A percentile compares a stretch with the other conserved stretches of the same genome.
Conservation (phyloP, 2,797 vertebrate species). For the Alfaro cultratus region DNA sequence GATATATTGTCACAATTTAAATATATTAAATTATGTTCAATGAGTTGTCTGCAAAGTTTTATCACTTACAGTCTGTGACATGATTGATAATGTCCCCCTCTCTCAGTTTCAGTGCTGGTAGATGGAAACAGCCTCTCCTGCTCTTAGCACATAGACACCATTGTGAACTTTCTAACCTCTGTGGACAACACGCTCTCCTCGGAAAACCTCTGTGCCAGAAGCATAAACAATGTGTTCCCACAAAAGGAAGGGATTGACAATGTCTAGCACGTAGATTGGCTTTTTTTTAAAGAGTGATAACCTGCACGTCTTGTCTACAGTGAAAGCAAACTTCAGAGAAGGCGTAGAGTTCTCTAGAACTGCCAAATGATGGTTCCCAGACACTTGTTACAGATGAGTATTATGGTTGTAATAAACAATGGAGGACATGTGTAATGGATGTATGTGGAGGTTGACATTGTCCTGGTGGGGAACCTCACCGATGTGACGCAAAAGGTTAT, state of each 20-base stretch:
- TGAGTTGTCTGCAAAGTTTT: not conserved
- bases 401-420: not conserved
- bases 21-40: not conserved
- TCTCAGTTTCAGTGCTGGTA: not conserved
- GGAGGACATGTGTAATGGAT: not conserved
- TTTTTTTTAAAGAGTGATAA: not conserved
- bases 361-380: constrained; percentile 14
- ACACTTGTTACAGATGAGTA: not conserved
- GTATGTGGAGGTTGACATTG: not conserved
- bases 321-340: constrained; percentile 7
- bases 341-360: constrained; percentile 1
- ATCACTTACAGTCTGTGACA: not conserved
- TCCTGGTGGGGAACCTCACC: not conserved
- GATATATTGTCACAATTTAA: not conserved
- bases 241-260: not conserved
- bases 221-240: not conserved
- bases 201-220: constrained; percentile 1
- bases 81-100: not conserved
- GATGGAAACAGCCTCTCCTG: constrained; percentile 2
- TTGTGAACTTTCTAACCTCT: constrained; percentile 23
- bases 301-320: not conserved
- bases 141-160: not conserved
- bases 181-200: not conserved
- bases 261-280: not conserved
- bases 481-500: constrained; percentile 13